Evolutionary conservation across 2,797 vertebrate genomes (phyloP).

Genomic region (Danio aesculapii): DNA sequence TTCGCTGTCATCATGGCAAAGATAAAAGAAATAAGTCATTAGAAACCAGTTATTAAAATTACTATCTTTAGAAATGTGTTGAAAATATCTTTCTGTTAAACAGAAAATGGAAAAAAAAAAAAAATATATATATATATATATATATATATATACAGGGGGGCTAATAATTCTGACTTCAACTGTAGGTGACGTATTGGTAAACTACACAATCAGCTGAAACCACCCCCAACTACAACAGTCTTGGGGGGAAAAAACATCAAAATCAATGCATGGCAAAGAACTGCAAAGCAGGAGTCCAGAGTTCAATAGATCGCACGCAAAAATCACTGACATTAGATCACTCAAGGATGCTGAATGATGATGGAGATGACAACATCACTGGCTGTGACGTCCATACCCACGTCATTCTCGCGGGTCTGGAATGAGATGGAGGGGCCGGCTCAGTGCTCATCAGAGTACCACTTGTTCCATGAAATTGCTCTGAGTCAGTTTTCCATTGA

Average conservation of each 20-base stretch:
- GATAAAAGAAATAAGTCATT: too few relatives aligned
- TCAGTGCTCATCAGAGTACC: slow-evolving; percentile 55
- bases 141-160: too few relatives aligned
- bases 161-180: too few relatives aligned
- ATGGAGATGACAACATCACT: slow-evolving; percentile 43
- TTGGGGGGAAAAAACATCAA: neutral
- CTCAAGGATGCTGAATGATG: slow-evolving; percentile 26
- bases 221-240: too few relatives aligned
- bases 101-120: too few relatives aligned
- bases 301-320: slow-evolving; percentile 22
- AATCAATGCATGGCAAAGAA: slow-evolving; percentile 11
- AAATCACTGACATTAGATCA: slow-evolving; percentile 31
- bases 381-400: slow-evolving; percentile 49
- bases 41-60: too few relatives aligned
- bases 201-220: too few relatives aligned
- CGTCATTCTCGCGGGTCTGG: slow-evolving; percentile 50
- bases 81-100: too few relatives aligned
- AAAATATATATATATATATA: too few relatives aligned
- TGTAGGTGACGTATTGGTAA: too few relatives aligned
- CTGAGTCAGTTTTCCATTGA: slow-evolving; percentile 60
- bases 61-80: too few relatives aligned
- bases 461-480: slow-evolving; percentile 61
- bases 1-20: too few relatives aligned
- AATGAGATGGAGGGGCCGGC: slow-evolving; percentile 37
- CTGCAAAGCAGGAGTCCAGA: neutral